Percentiles rank a stretch among this genome's conserved stretches.
These are phyloP conservation scores for Luperina testacea DNA, from an alignment of 2,888 invertebrate genomes.

Conservation along the genomic window DNA sequence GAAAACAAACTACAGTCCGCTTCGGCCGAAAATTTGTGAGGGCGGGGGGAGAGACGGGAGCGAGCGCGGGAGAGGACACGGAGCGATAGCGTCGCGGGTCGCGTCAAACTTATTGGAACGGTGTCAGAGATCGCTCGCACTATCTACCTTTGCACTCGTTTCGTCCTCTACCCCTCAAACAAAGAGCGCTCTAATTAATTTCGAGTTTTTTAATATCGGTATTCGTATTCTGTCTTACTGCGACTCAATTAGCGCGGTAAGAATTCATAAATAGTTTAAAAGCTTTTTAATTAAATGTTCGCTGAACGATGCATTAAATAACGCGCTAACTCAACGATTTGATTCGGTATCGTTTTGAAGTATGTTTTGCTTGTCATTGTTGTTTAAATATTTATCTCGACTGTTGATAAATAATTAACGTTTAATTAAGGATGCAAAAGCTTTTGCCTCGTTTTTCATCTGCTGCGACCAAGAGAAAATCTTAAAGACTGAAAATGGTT, in stretches of 20 bases:
- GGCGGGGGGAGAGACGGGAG: conserved; percentile 69
- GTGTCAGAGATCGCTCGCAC: conserved; percentile 85
- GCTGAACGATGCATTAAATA: conserved; percentile 62
- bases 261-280: conserved; percentile 71
- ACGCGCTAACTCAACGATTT: conserved; percentile 67
- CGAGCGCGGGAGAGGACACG: conserved; percentile 65
- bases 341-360: conserved; percentile 30
- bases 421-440: conserved; percentile 39
- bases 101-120: conserved; percentile 88
- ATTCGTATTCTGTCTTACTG: conserved; percentile 64
- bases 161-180: conserved; percentile 50
- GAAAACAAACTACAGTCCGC: conserved; percentile 89
- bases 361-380: conserved; percentile 27
- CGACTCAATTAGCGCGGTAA: conserved; percentile 67
- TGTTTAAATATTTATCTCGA: conserved; percentile 25
- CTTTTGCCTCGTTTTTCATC: conserved; percentile 29
- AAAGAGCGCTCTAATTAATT: conserved; percentile 66
- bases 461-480: conserved; percentile 37
- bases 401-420: conserved; percentile 28
- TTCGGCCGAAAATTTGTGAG: conserved; percentile 87
- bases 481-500: conserved; percentile 50
- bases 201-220: conserved; percentile 62
- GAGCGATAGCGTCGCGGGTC: conserved; percentile 73
- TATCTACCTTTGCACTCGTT: conserved; percentile 79
- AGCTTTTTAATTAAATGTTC: conserved; percentile 72